phyloP scores from a whole-genome alignment of 2,113 vertebrate species.

The Mus pahari region DNA sequence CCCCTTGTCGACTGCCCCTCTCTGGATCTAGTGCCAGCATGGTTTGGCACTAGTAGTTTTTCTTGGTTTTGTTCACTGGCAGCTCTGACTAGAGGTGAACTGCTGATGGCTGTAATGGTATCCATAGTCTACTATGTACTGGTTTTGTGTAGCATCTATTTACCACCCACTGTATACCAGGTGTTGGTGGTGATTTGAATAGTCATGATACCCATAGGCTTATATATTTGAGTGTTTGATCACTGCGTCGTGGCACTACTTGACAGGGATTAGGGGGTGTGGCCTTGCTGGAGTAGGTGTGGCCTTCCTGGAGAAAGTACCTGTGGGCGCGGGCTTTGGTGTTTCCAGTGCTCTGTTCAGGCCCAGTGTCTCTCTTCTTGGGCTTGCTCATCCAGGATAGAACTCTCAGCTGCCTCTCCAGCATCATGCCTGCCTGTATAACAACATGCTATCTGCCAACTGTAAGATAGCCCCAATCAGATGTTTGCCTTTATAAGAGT shows the following conservation, averaged over 20 bases:
- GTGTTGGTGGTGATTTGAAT: background rate
- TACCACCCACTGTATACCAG: background rate
- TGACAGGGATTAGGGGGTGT: background rate
- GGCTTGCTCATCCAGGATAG: background rate
- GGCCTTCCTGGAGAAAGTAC: background rate
- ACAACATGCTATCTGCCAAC: background rate
- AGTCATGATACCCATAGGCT: background rate
- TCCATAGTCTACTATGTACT: background rate
- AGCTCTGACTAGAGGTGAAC: background rate
- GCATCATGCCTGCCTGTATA: background rate
- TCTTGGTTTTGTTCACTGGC: background rate
- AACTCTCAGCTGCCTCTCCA: background rate
- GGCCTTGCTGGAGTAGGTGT: background rate
- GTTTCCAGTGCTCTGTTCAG: background rate
- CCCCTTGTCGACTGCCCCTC: background rate
- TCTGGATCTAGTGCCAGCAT: background rate
- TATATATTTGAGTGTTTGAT: background rate
- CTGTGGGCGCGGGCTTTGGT: background rate
- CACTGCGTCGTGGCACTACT: background rate
- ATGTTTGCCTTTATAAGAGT: background rate
- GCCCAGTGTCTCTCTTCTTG: background rate
- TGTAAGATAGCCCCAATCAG: background rate
- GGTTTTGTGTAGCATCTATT: background rate
- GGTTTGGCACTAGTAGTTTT: background rate
- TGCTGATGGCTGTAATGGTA: background rate